Evolutionary conservation across 2,113 vertebrate species (phyloP).

Genomic region (Cyanoliseus patagonus): DNA sequence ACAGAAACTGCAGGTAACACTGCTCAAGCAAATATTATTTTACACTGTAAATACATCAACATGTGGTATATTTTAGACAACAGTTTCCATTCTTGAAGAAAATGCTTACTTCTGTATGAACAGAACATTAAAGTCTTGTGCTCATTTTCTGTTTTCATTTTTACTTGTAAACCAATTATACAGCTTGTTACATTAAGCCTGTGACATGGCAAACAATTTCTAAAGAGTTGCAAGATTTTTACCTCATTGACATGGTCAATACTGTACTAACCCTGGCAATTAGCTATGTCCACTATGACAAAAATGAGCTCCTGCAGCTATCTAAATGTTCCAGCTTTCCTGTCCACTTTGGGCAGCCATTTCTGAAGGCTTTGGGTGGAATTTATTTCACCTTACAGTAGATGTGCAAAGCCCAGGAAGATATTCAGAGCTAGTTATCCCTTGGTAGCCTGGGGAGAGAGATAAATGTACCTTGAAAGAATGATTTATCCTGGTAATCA

Average conservation of each 20-base stretch:
- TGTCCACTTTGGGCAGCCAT: neutral
- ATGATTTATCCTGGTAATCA: neutral
- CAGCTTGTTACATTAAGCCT: neutral
- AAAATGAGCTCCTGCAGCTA: constrained; percentile 7
- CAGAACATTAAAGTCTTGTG: neutral
- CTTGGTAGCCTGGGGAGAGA: neutral
- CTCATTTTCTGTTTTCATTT: neutral
- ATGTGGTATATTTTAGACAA: neutral
- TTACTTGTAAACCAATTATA: neutral
- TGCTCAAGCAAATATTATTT: neutral
- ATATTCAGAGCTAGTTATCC: neutral
- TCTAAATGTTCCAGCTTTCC: constrained; percentile 1
- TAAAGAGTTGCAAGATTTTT: neutral
- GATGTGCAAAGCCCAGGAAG: neutral
- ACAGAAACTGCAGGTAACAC: neutral
- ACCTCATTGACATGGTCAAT: neutral
- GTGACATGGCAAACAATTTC: neutral
- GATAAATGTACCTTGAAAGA: constrained; percentile 1
- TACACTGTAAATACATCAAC: neutral
- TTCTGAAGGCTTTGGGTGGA: neutral
- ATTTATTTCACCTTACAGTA: constrained; percentile 8
- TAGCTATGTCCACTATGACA: neutral
- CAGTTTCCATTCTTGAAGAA: neutral
- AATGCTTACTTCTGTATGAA: neutral
- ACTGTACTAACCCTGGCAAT: neutral